phyloP scores from a whole-genome alignment of 2,113 vertebrate species.

The Myrmophylax atrothorax region DNA sequence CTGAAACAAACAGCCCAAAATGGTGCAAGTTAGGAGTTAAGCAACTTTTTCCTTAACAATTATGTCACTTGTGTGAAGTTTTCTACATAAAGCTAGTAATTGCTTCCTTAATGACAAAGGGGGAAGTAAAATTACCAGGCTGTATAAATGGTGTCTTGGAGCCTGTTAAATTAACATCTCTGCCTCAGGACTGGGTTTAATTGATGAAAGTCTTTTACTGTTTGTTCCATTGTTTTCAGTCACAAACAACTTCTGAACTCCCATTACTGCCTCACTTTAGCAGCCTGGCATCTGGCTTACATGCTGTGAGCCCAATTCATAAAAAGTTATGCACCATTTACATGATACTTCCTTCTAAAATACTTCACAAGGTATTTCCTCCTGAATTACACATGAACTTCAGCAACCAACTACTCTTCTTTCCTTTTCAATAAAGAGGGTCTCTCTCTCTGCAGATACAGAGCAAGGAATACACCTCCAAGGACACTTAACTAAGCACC shows the following conservation, averaged over 20 bases:
- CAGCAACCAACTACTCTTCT: neutral
- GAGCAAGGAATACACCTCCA: neutral
- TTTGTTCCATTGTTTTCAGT: conserved; percentile 66
- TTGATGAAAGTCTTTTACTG: conserved; percentile 67
- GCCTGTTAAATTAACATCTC: conserved; percentile 73
- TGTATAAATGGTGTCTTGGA: conserved; percentile 67
- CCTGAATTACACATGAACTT: neutral
- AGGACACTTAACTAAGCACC: neutral
- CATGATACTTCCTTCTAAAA: neutral
- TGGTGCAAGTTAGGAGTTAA: conserved; percentile 12
- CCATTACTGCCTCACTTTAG: conserved; percentile 40
- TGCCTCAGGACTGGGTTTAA: conserved; percentile 70
- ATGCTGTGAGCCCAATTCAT: conserved; percentile 51
- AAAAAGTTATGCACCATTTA: conserved; percentile 56
- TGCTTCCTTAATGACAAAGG: conserved; percentile 67
- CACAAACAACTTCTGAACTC: conserved; percentile 59
- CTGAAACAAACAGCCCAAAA: conserved; percentile 49
- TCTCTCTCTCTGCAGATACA: neutral
- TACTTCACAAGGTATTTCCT: conserved; percentile 27
- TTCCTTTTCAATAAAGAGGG: neutral
- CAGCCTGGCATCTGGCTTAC: conserved; percentile 57
- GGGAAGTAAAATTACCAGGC: conserved; percentile 66
- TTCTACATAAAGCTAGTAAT: conserved; percentile 71
- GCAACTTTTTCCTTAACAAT: conserved; percentile 58
- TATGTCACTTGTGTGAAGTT: conserved; percentile 68